Percentiles rank a stretch among this genome's conserved stretches.
Conservation (phyloP, 2,797 vertebrate genomes). For the Lithobates pipiens region DNA sequence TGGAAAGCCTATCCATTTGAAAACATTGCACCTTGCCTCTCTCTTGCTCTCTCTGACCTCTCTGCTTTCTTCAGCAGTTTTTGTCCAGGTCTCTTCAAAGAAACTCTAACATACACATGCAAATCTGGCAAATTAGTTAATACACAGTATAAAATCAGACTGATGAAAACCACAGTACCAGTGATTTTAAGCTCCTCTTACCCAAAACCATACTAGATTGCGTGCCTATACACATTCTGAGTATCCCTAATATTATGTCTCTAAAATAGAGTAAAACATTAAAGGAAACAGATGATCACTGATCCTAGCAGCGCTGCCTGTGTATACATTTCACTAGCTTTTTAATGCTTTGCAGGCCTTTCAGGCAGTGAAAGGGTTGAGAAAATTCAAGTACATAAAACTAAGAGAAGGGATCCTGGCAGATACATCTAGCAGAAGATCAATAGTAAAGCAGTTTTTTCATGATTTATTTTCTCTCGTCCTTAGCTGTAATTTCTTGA, state of each 20-base stretch:
- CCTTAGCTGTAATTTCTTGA: slow-evolving; percentile 63
- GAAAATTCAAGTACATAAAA: slow-evolving; percentile 62
- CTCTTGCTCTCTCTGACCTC: no score
- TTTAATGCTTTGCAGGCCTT: slow-evolving; percentile 1
- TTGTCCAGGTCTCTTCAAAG: no score
- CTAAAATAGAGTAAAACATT: background rate
- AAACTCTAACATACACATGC: no score
- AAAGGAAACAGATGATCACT: background rate
- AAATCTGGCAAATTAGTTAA: no score
- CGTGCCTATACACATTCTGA: background rate
- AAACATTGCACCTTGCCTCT: no score
- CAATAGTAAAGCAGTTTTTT: slow-evolving; percentile 64
- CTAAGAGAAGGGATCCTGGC: slow-evolving; percentile 61
- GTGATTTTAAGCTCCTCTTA: background rate
- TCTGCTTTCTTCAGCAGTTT: no score
- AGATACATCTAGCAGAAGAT: slow-evolving; percentile 63
- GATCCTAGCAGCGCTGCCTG: background rate
- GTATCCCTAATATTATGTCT: background rate
- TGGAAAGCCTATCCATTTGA: no score
- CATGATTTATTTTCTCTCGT: slow-evolving; percentile 63
- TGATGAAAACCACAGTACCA: no score
- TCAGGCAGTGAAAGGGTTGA: slow-evolving; percentile 48
- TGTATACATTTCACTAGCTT: background rate
- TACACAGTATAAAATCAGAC: no score
- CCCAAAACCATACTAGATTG: background rate